Conservation (phyloP, 2,113 vertebrate species). For the Saguinus imperator region DNA sequence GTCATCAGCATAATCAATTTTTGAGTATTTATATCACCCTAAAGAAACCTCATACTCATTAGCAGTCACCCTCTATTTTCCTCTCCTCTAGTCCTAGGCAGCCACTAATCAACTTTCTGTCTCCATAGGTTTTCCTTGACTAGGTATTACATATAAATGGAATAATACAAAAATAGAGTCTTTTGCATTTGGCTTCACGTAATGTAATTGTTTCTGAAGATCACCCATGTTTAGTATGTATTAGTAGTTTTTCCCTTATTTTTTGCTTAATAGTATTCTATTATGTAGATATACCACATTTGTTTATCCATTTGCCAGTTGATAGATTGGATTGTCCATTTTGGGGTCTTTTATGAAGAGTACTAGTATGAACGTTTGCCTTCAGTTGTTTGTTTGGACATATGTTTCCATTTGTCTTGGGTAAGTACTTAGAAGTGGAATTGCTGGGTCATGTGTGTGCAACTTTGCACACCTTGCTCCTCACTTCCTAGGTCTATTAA, state of each 20-base stretch:
- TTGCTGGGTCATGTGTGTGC: not conserved
- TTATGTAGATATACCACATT: not conserved
- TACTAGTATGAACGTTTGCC: not conserved
- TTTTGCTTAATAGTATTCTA: not conserved
- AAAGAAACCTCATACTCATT: not conserved
- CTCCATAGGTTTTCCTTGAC: not conserved
- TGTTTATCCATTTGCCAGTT: not conserved
- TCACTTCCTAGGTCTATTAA: not conserved
- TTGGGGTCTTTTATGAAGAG: not conserved
- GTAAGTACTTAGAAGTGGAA: not conserved
- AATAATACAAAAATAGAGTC: not conserved
- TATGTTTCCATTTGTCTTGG: not conserved
- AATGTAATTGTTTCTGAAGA: not conserved
- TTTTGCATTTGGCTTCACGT: not conserved
- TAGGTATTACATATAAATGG: not conserved
- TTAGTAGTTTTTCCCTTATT: not conserved
- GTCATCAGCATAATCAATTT: not conserved
- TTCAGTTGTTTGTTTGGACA: not conserved
- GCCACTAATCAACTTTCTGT: not conserved
- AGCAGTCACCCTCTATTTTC: too few relatives aligned
- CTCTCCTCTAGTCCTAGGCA: not conserved
- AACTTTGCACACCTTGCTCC: not conserved
- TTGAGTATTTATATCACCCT: not conserved
- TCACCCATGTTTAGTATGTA: not conserved
- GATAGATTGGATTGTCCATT: not conserved